These are phyloP conservation scores for Alethe diademata DNA, from an alignment of 2,113 vertebrate genomes.

Conservation along the genomic window DNA sequence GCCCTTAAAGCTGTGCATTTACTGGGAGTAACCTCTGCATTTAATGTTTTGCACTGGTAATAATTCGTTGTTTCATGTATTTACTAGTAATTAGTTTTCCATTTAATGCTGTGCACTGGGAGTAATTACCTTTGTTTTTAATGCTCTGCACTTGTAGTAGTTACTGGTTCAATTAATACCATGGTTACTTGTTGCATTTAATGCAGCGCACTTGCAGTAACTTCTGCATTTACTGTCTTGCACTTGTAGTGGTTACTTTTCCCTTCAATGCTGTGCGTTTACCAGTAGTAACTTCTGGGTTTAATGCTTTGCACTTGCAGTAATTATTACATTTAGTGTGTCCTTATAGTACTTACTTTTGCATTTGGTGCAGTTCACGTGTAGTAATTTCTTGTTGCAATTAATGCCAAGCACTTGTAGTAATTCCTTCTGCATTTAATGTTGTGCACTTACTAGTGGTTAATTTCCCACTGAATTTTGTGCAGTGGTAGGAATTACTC, in stretches of 20 bases:
- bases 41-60: not conserved
- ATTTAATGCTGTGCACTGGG: not conserved
- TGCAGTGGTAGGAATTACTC: not conserved
- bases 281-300: not conserved
- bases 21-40: not conserved
- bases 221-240: not conserved
- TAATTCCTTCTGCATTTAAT: not conserved
- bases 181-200: not conserved
- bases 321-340: not conserved
- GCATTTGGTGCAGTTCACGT: not conserved
- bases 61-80: not conserved
- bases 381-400: not conserved
- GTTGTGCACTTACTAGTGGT: not conserved
- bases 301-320: not conserved
- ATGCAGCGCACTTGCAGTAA: no score
- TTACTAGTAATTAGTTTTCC: not conserved
- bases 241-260: not conserved
- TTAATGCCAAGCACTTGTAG: not conserved
- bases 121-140: not conserved
- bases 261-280: not conserved
- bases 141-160: not conserved
- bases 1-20: not conserved
- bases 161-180: not conserved
- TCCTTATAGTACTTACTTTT: not conserved
- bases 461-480: not conserved